A percentile compares a stretch with the other conserved stretches of the same genome.
Evolutionary conservation across 2,888 invertebrate species (phyloP).

Genomic region (Drosophila colorata): DNA sequence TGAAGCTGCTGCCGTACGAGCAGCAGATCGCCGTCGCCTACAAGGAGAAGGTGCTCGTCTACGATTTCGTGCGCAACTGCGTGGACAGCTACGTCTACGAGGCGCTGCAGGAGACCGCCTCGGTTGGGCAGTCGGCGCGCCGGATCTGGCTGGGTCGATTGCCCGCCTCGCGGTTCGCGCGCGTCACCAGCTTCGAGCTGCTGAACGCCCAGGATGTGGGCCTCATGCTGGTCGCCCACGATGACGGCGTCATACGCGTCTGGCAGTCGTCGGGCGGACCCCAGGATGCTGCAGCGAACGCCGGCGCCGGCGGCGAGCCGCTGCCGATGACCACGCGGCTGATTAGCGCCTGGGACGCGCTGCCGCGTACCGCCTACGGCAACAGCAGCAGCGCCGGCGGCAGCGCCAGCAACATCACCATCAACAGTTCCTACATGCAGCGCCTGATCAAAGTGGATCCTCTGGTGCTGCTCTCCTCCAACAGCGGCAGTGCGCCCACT

Average conservation of each 20-base stretch:
- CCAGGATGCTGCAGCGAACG: not conserved
- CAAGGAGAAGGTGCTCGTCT: constrained; percentile 89
- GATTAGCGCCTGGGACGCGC: constrained; percentile 94
- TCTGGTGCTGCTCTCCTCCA: constrained; percentile 1
- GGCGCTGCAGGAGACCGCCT: not conserved
- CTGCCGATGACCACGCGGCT: constrained; percentile 86
- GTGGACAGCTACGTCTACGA: constrained; percentile 76
- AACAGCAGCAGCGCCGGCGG: not conserved
- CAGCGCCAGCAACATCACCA: not conserved
- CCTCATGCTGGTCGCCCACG: constrained; percentile 89
- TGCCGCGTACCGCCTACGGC: constrained; percentile 85
- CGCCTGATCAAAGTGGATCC: constrained; percentile 28
- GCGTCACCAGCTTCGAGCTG: constrained; percentile 93
- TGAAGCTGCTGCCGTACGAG: constrained; percentile 96
- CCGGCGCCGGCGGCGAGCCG: constrained; percentile 39
- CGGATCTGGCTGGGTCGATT: not conserved
- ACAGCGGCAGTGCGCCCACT: not conserved
- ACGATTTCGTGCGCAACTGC: constrained; percentile 82
- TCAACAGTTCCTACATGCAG: constrained; percentile 43
- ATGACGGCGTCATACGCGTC: constrained; percentile 88
- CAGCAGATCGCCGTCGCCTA: constrained; percentile 94
- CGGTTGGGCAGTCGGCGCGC: not conserved
- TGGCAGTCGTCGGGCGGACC: constrained; percentile 81
- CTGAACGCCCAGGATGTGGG: constrained; percentile 94
- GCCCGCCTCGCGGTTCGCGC: constrained; percentile 83